Evolutionary conservation across 2,888 invertebrate species (phyloP), one percentile per base, ranked within the genome.

Genomic region (Enchytraeus crypticus): DNA sequence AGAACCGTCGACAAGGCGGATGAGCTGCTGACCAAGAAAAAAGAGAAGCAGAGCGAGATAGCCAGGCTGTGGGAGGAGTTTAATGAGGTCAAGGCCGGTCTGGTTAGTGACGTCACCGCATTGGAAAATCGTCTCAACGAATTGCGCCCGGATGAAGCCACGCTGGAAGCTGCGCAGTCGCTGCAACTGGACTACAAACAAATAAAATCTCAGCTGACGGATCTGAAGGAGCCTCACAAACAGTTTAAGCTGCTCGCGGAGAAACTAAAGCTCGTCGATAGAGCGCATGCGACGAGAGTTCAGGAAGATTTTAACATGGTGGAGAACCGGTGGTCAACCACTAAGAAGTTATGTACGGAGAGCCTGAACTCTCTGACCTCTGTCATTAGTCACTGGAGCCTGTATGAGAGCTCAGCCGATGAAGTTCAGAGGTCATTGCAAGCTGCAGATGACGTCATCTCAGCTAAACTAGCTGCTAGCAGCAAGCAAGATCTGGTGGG

Each of bases 241-340:
- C 86, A 71, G 79, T 90, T 66, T 86, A 90, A 85, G 86, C 88
- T 73, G 87, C 88, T 80, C 88, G 92, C 79, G 86, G 88, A 72
- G 23, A 72, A 74, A 63, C 71, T 77, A 60, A 71, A 71, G 71
- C 69, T 72, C 46, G 67, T 70, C 14, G 77, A 76, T 63, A 66
- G 69, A 26, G 62, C 64, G 38, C 71, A 71, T 55, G 66, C 67
- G 11, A 62, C 67, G 1, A 65, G 68, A 27, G 70, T 73, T n/a
- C 73, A 75, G 65, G 67, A 68, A 32, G 70, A 70, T 53, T 67
- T 75, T 21, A 63, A 56, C 26, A 66, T 70, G 59, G 67, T 76
- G 34, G 74, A 71, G 47, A 65, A 69, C 32, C 69, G 69, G 3
- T 76, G 75, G 74, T 75, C 77, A 57, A 60, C 68, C n/a, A 65